Conservation (phyloP, 2,113 vertebrate species). For the Pachypanchax playfairii region DNA sequence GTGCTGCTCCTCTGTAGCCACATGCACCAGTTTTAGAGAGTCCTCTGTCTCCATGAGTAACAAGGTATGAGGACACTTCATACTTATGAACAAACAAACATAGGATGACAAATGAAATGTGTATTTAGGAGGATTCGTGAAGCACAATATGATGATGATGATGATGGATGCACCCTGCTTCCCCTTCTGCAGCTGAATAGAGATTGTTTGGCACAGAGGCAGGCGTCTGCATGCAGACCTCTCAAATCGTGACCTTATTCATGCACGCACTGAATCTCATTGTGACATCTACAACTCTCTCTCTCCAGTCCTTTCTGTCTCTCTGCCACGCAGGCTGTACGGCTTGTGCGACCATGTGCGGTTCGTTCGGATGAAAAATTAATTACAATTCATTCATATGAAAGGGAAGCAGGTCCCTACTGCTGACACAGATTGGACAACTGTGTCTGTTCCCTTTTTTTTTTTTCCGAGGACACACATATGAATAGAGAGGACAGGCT, state of each 20-base stretch:
- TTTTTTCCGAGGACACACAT: constrained; percentile 48
- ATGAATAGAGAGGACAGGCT: constrained; percentile 42
- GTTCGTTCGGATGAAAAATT: constrained; percentile 68
- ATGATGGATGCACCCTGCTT: constrained; percentile 53
- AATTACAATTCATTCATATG: constrained; percentile 71
- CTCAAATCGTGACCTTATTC: constrained; percentile 73
- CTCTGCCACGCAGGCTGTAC: constrained; percentile 49
- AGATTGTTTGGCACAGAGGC: constrained; percentile 65
- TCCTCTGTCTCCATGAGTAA: background rate
- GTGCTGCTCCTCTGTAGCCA: constrained; percentile 34
- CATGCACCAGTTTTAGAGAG: constrained; percentile 26
- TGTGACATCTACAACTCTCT: constrained; percentile 60
- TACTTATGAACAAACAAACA: constrained; percentile 10
- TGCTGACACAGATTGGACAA: constrained; percentile 51
- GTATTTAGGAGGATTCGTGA: constrained; percentile 46
- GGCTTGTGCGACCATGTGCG: constrained; percentile 61
- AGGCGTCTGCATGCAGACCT: constrained; percentile 66
- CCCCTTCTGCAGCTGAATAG: constrained; percentile 45
- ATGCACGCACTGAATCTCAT: constrained; percentile 69
- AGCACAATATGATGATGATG: constrained; percentile 38
- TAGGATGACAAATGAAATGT: constrained; percentile 45
- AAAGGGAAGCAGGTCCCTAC: constrained; percentile 56
- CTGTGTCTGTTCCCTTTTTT: constrained; percentile 50
- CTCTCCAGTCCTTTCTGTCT: constrained; percentile 14
- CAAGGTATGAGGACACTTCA: constrained; percentile 16